Percentiles rank a stretch among this genome's conserved stretches.
phyloP scores from a whole-genome alignment of 2,888 invertebrate genomes.

The Atrina japonica region DNA sequence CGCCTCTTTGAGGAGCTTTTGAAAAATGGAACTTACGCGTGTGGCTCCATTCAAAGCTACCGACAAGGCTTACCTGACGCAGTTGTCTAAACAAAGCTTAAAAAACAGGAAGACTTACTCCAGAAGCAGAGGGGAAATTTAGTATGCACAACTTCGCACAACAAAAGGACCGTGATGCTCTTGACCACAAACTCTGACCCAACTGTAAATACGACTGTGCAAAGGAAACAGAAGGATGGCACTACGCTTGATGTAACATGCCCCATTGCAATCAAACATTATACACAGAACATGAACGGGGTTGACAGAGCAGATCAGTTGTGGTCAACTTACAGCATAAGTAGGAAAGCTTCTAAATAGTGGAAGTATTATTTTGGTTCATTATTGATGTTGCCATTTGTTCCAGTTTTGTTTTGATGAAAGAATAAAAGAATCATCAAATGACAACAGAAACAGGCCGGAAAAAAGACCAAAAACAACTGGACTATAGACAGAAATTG shows the following conservation, averaged over 20 bases:
- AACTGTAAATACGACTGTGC: neutral
- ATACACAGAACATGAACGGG: conserved; percentile 16
- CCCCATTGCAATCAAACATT: conserved; percentile 2
- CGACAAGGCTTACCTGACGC: neutral
- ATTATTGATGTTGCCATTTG: conserved; percentile 11
- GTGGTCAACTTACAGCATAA: conserved; percentile 15
- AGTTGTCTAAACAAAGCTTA: neutral
- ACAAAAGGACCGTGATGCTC: conserved; percentile 10
- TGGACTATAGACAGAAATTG: neutral
- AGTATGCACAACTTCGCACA: neutral
- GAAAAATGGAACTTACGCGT: no score
- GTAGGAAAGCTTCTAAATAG: conserved; percentile 18
- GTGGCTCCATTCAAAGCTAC: neutral
- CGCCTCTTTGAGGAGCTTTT: no score
- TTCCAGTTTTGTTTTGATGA: conserved; percentile 22
- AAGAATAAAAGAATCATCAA: conserved; percentile 19
- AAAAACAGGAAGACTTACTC: neutral
- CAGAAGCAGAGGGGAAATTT: neutral
- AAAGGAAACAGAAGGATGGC: conserved; percentile 26
- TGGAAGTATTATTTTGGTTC: conserved; percentile 31
- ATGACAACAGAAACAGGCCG: no score
- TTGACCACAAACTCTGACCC: conserved; percentile 15
- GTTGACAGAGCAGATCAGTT: no score
- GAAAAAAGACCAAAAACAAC: no score
- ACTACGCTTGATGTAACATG: conserved; percentile 15